Conservation (phyloP, 2,888 invertebrate genomes). For the Spilarctia lutea region DNA sequence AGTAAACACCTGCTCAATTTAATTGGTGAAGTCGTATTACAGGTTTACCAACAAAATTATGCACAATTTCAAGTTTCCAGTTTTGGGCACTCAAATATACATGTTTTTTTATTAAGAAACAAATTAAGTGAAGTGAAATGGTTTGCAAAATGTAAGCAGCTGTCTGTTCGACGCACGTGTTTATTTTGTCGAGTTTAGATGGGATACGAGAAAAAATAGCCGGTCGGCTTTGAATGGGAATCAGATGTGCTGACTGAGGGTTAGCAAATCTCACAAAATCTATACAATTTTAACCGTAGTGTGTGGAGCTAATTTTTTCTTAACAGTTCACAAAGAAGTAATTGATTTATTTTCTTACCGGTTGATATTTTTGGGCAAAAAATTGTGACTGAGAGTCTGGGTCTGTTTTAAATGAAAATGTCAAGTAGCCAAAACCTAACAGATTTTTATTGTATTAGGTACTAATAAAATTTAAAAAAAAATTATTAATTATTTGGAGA, state of each 20-base stretch:
- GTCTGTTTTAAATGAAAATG: neutral
- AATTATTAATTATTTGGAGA: too few species aligned
- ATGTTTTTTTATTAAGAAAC: constrained; percentile 2
- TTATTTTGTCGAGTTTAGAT: constrained; percentile 22
- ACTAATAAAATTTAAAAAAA: too few species aligned
- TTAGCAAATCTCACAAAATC: constrained; percentile 8
- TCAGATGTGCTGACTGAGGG: constrained; percentile 10
- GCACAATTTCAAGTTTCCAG: constrained; percentile 38
- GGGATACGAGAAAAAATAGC: constrained; percentile 25
- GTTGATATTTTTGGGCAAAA: neutral
- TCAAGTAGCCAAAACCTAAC: too few species aligned
- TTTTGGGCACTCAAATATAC: constrained; percentile 22
- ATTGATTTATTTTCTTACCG: neutral
- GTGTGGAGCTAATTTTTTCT: neutral
- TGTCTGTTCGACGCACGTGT: constrained; percentile 22
- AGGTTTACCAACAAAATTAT: constrained; percentile 30
- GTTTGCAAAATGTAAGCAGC: constrained; percentile 15
- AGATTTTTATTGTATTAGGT: too few species aligned
- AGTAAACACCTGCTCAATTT: constrained; percentile 50
- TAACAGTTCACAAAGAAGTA: neutral
- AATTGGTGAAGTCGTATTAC: constrained; percentile 51
- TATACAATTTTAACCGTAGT: neutral
- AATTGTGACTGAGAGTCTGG: neutral
- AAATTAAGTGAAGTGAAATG: neutral
- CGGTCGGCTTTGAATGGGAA: neutral